Base-by-base conservation (phyloP, 2,113 vertebrate species). In the Indri indri region DNA sequence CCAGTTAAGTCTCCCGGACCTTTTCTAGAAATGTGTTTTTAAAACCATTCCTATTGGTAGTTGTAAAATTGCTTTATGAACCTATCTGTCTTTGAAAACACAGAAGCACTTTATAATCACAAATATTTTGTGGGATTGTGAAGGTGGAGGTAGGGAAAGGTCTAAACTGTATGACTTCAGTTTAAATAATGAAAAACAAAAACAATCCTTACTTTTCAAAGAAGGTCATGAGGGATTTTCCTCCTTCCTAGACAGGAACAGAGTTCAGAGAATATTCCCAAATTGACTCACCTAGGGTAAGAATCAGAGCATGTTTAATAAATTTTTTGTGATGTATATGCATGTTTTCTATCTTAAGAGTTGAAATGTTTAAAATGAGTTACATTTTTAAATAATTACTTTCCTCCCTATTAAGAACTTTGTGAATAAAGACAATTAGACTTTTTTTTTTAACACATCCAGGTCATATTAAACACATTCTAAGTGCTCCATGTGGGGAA, bases 321-420 rank as follows among this genome's bases (percentile, higher is more conserved):
- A 45, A 65, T 70, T 82, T 91, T 91, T 87, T 93, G 59, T 85
- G 45, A 94, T 82, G 12, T 47, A 27, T 63, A 42, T 68, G 16
- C 59, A 92, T 92, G n/a, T 66, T 91, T 93, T 96, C 86, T 95
- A 63, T 79, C 47, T 95, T 57, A 71, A 87, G 74, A 9, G 32
- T 77, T 93, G 65, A 96, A 96, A 95, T 77, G 40, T 97, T 97
- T 97, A 89, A 97, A 96, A 82, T 71, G 89, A 96, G 76, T 45
- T 88, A 42, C 37, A 57, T 92, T 97, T 96, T 30, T 77, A 96
- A 96, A 91, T 93, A 97, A 96, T 94, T 88, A 88, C 52, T 94
- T 91, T 84, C 30, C n/a, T 97, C 32, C 40, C 30, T 79, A 88
- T 94, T 85, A 91, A 82, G 83, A 96, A 83, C 42, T 88, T 86